Evolutionary conservation across 2,797 vertebrate species (phyloP), one percentile per base, ranked within the genome.

Genomic region (Silurus aristotelis): DNA sequence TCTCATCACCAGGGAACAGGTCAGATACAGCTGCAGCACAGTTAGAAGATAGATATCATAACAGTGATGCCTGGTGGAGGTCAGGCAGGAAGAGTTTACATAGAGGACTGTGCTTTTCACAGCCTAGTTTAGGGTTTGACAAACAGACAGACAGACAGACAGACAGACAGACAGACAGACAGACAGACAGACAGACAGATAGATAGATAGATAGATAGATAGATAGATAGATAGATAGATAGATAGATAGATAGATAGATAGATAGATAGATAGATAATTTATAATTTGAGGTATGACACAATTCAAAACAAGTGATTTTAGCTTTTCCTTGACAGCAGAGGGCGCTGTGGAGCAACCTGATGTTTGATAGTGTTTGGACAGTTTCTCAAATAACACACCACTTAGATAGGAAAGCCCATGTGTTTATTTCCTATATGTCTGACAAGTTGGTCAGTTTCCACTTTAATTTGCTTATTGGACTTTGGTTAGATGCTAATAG

Each of bases 1-100:
- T 89, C 93, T 84, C 88, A 93, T 99, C 96, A 97, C 95, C 72
- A 91, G 95, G 93, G 94, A 97, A 89, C 96, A 96, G 97, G 98
- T 99, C 96, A 94, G 97, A n/a, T 94, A 93, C 93, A 93, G 25
- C 43, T 94, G 91, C 89, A 87, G 12, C 94, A 93, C 93, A 93
- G 25, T 3, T 94, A 92, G 88, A 87, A 7, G 15, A 22, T 80
- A 46, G 55, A n/a, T 3, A 6, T 78, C 20, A 38, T 58, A 60
- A 60, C 17, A 43, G 6, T 38, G 10, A 55, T 20, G 27, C 25
- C 73, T 77, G 3, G 12, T 31, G 27, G 14, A 64, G 60, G 58
- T 46, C 77, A 66, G 27, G 61, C 15, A 31, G 60, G 7, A 27
- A 43, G 25, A 48, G n/a, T 6, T 60, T 48, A 66, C 31, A 17